These are phyloP conservation scores for Microtus ochrogaster DNA, from an alignment of 2,113 vertebrate species.

Conservation along the genomic window DNA sequence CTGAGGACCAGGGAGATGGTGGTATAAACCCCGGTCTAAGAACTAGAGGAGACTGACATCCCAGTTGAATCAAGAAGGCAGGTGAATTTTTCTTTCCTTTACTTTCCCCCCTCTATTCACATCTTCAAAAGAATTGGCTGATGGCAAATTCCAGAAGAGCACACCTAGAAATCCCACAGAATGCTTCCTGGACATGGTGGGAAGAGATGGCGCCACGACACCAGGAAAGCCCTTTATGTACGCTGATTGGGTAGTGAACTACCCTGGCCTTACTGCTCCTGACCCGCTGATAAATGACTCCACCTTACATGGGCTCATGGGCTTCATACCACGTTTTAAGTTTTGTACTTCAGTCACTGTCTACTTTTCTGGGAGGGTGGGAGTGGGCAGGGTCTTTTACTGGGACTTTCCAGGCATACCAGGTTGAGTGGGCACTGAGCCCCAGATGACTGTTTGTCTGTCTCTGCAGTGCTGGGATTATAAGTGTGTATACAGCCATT, in stretches of 20 bases:
- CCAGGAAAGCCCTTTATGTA: not conserved
- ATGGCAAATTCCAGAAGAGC: not conserved
- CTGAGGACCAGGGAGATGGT: not conserved
- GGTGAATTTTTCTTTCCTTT: not conserved
- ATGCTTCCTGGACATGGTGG: not conserved
- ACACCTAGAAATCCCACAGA: not conserved
- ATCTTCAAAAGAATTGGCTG: not conserved
- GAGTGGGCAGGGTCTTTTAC: not conserved
- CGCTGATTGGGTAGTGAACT: not conserved
- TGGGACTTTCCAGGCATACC: not conserved
- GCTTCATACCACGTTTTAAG: not conserved
- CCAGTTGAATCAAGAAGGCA: not conserved
- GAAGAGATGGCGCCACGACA: not conserved
- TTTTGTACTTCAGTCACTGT: no score
- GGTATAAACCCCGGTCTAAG: not conserved
- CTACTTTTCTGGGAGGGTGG: not conserved
- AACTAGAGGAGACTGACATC: not conserved
- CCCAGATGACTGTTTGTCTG: not conserved
- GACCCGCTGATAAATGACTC: not conserved
- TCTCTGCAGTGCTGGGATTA: not conserved
- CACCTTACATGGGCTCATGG: not conserved
- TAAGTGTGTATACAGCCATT: not conserved
- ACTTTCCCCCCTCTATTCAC: not conserved
- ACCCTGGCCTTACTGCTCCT: not conserved
- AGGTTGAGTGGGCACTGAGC: not conserved